phyloP scores from a whole-genome alignment of 2,888 invertebrate species.

The Anarsia innoxiella region DNA sequence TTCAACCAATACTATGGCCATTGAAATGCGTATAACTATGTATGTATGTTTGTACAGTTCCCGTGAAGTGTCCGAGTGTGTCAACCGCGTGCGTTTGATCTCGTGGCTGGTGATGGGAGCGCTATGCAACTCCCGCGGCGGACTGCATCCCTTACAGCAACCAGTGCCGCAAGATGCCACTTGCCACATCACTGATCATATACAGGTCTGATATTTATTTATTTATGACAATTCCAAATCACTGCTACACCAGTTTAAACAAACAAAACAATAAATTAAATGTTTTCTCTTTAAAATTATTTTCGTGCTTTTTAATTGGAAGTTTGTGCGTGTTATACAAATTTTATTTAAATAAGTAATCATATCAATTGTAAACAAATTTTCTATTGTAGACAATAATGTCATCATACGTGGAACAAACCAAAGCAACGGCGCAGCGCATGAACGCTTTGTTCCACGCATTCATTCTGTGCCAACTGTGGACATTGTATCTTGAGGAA shows the following conservation, averaged over 20 bases:
- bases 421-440: constrained; percentile 84
- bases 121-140: constrained; percentile 83
- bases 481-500: constrained; percentile 98
- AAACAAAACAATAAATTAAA: no score
- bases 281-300: no score
- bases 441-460: constrained; percentile 98
- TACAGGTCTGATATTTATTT: no score
- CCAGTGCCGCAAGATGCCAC: constrained; percentile 97
- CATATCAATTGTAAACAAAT: no score
- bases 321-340: no score
- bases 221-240: no score
- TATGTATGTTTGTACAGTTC: constrained; percentile 74
- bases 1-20: no score
- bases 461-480: constrained; percentile 97
- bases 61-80: constrained; percentile 95
- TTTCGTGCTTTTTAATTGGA: no score
- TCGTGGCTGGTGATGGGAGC: constrained; percentile 98
- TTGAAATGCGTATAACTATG: no score
- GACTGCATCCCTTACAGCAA: constrained; percentile 79
- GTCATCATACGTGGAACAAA: constrained; percentile 97
- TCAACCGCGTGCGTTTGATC: constrained; percentile 93
- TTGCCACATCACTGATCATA: constrained; percentile 97
- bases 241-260: no score
- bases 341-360: no score
- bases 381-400: constrained; percentile 88